These are phyloP conservation scores for Pygmarrhopalites habei DNA, from an alignment of 1,140 invertebrate species.

Conservation along the genomic window DNA sequence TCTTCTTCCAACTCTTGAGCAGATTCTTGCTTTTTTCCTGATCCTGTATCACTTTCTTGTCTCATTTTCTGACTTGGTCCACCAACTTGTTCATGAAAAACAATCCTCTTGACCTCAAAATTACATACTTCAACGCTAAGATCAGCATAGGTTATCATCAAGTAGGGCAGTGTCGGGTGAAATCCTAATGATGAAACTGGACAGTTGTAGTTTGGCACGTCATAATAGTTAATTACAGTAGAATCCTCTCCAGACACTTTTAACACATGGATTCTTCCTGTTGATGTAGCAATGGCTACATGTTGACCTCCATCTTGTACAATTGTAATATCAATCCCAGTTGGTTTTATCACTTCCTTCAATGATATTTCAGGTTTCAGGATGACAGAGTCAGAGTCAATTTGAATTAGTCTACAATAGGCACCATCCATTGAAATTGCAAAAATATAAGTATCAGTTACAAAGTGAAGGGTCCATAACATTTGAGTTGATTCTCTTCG, in stretches of 20 bases:
- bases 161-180: conserved; percentile 18
- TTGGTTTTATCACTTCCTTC: neutral
- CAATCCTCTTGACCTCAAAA: conserved; percentile 12
- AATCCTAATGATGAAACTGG: conserved; percentile 17
- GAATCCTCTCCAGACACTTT: conserved; percentile 5
- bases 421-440: conserved; percentile 20
- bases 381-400: neutral
- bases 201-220: conserved; percentile 14
- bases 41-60: neutral
- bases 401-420: neutral
- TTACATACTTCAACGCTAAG: conserved; percentile 26
- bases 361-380: neutral
- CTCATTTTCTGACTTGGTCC: conserved; percentile 11
- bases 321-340: conserved; percentile 6
- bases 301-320: neutral
- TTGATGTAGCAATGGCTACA: neutral
- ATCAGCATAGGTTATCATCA: conserved; percentile 31
- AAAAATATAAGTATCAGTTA: conserved; percentile 9
- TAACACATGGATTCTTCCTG: neutral
- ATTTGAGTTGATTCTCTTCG: too few species aligned
- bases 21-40: neutral
- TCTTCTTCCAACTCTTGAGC: neutral
- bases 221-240: conserved; percentile 2
- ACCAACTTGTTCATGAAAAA: conserved; percentile 16
- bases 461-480: conserved; percentile 14